Evolutionary conservation across 1,140 invertebrate genomes (phyloP), one percentile per base, ranked within the genome.

Genomic region (Littorina saxatilis): DNA sequence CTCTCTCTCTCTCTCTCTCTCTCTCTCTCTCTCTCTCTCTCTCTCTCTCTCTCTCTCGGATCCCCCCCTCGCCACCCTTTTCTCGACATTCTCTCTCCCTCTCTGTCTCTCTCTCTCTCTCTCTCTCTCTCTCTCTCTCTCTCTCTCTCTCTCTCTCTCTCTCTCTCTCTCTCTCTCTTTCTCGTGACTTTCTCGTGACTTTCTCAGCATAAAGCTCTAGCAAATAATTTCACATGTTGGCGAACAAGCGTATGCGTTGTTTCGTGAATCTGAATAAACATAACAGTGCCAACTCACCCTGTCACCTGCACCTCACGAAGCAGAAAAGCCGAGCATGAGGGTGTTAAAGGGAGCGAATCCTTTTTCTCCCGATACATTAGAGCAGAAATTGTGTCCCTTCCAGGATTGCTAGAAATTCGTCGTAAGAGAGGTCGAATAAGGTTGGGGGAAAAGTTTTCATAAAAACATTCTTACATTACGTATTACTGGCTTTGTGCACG

Each of bases 111-210:
- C 63, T 35, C 35, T 35, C 35, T 35, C 35, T 35, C 35, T 68
- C 63, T 35, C 63, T 68, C 63, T 68, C 63, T 29, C n/a, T 29
- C 35, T 29, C 35, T 35, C 63, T 35, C 35, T 29, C 35, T 35
- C 63, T 68, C 63, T 29, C 63, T 68, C 63, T 35, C 63, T 29
- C n/a, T 29, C 63, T 68, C 63, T 68, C 63, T 68, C 35, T 35
- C 63, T 29, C 35, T 68, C 63, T 35, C n/a, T 68, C 35, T 29
- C n/a, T 27, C 35, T 68, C 63, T 68, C 35, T 68, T 27, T 68
- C n/a, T 35, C 63, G n/a, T n/a, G n/a, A n/a, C n/a, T n/a, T n/a
- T n/a, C n/a, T n/a, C 35, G 50, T 77, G 50, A 58, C 75, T 77
- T 52, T 77, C 75, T 58, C 75, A 5, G n/a, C 27, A 39, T 50